Conservation (phyloP, 2,888 invertebrate genomes). For the Pyrochroa serraticornis region DNA sequence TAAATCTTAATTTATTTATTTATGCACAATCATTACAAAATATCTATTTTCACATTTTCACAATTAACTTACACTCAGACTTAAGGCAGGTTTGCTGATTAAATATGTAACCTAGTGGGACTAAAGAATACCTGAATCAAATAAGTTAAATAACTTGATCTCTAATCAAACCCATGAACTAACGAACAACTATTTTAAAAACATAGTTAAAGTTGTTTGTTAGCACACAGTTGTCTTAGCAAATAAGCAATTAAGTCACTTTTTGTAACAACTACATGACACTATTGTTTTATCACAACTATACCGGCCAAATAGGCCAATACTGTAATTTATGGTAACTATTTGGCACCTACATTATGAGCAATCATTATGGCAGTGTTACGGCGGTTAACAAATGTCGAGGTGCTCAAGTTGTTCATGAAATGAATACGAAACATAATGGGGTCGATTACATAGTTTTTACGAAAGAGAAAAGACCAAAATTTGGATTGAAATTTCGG, state of each 20-base stretch:
- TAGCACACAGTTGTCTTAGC: background rate
- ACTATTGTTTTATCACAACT: conserved; percentile 42
- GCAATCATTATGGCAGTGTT: conserved; percentile 36
- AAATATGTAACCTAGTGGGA: conserved; percentile 8
- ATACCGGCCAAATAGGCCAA: conserved; percentile 32
- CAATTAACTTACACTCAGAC: conserved; percentile 31
- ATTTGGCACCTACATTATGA: conserved; percentile 45
- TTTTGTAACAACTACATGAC: conserved; percentile 30
- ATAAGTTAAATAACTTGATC: conserved; percentile 21
- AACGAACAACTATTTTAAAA: background rate
- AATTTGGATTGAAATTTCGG: background rate
- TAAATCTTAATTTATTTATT: too few relatives aligned
- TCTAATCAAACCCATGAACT: conserved; percentile 5
- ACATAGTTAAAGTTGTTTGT: background rate
- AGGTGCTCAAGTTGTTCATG: too few relatives aligned
- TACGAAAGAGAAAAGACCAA: background rate
- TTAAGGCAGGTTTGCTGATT: conserved; percentile 14
- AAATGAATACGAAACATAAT: conserved; percentile 5
- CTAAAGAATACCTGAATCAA: conserved; percentile 23
- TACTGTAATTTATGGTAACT: conserved; percentile 45
- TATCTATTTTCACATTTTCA: background rate
- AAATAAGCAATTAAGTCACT: conserved; percentile 7
- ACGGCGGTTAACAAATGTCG: conserved; percentile 1
- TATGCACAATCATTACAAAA: too few relatives aligned
- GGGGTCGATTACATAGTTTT: too few relatives aligned